Evolutionary conservation across 92 coral and sea anemone species (phyloP).

Genomic region (Paramuricea clavata): DNA sequence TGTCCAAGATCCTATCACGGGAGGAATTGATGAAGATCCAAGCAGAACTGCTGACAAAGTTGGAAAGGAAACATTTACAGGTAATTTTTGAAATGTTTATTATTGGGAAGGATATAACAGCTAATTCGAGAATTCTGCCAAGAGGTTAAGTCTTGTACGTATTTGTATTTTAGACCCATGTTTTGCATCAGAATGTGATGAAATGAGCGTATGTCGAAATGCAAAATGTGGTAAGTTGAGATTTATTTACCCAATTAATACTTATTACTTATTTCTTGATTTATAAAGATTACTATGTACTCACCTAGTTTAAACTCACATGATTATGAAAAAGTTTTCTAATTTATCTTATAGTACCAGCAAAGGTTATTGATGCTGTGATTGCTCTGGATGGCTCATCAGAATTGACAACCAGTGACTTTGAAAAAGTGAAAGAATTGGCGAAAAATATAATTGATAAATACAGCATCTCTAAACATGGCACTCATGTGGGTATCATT

Average conservation of each 20-base stretch:
- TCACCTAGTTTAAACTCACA: background rate
- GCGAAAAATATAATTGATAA: conserved; percentile 49
- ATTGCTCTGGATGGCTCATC: conserved; percentile 64
- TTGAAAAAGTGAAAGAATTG: conserved; percentile 53
- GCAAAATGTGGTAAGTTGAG: conserved; percentile 22
- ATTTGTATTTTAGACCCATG: conserved; percentile 29
- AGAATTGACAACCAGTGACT: conserved; percentile 30
- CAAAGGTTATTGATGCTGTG: conserved; percentile 47
- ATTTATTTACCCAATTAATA: background rate
- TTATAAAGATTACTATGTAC: background rate
- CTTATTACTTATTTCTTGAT: background rate
- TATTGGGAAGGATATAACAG: background rate
- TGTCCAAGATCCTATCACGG: conserved; percentile 23
- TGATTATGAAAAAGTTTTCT: background rate
- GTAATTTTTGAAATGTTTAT: background rate
- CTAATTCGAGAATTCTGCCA: background rate
- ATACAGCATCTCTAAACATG: conserved; percentile 30
- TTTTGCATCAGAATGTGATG: conserved; percentile 38
- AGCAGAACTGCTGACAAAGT: conserved; percentile 21
- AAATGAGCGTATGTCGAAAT: conserved; percentile 27
- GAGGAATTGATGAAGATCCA: background rate
- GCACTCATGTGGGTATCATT: conserved; percentile 28
- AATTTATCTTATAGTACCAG: conserved; percentile 23
- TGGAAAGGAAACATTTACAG: conserved; percentile 27
- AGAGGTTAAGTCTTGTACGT: background rate